phyloP scores from a whole-genome alignment of 2,113 vertebrate genomes.

The Notarius quadriscutis region DNA sequence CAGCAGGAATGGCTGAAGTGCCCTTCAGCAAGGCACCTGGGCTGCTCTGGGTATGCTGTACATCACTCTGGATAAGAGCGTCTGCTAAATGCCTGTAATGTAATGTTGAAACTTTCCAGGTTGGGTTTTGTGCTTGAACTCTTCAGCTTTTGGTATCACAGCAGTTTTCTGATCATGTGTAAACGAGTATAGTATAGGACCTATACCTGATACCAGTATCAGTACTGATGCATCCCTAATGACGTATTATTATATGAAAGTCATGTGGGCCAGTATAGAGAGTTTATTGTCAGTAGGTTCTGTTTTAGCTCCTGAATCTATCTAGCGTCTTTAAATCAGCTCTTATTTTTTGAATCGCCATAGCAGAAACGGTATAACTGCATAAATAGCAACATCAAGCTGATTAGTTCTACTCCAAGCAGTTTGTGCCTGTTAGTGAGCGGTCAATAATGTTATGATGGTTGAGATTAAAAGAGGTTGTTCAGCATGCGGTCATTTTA shows the following conservation, averaged over 20 bases:
- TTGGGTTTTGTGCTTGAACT: too few species aligned
- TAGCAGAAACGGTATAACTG: not conserved
- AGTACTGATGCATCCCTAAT: not conserved
- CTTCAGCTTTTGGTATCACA: not conserved
- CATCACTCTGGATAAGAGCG: too few species aligned
- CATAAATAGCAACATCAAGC: slow-evolving; percentile 6
- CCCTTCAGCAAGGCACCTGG: too few species aligned
- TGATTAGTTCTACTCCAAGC: not conserved
- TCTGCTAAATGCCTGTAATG: too few species aligned
- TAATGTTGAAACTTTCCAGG: too few species aligned
- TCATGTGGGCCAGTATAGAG: not conserved
- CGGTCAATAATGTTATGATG: slow-evolving; percentile 6
- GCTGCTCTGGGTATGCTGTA: too few species aligned
- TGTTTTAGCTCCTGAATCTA: not conserved
- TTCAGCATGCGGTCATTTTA: slow-evolving; percentile 7
- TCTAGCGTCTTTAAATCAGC: not conserved
- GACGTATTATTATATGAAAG: not conserved
- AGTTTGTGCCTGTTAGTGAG: not conserved
- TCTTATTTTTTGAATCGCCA: not conserved
- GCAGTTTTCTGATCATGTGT: not conserved
- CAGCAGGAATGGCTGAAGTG: too few species aligned
- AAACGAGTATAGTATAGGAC: not conserved
- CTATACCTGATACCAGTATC: not conserved
- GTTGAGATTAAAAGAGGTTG: not conserved
- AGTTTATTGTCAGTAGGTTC: not conserved